These are phyloP conservation scores for Australoheros scitulus DNA, from an alignment of 2,113 vertebrate genomes.

Conservation along the genomic window DNA sequence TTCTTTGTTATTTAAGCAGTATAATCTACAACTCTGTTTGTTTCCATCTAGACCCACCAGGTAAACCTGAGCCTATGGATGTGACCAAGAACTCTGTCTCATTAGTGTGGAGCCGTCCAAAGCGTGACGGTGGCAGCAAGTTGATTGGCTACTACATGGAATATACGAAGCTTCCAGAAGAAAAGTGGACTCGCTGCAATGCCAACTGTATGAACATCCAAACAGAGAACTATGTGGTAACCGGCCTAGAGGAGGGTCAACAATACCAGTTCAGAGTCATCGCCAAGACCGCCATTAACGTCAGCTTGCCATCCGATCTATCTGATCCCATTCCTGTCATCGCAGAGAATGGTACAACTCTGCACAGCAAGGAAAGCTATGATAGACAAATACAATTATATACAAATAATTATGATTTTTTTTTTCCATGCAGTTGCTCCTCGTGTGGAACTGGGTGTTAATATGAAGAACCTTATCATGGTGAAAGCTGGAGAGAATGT, in stretches of 20 bases:
- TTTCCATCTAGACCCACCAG: slow-evolving; percentile 87
- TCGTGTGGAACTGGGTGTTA: slow-evolving; percentile 90
- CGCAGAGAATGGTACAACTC: slow-evolving; percentile 89
- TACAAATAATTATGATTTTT: neutral
- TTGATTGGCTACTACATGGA: slow-evolving; percentile 94
- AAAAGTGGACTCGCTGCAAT: slow-evolving; percentile 94
- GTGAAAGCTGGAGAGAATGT: slow-evolving; percentile 96
- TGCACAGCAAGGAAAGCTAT: no score
- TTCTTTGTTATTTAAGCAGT: neutral
- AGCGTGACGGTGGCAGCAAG: slow-evolving; percentile 96
- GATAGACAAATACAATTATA: neutral
- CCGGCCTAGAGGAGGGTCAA: slow-evolving; percentile 90
- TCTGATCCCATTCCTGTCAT: slow-evolving; percentile 91
- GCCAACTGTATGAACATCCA: slow-evolving; percentile 90
- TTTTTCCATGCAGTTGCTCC: slow-evolving; percentile 85
- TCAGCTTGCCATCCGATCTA: slow-evolving; percentile 92
- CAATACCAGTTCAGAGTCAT: slow-evolving; percentile 94
- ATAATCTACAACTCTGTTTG: neutral
- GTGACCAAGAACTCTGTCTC: slow-evolving; percentile 89
- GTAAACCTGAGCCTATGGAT: slow-evolving; percentile 96
- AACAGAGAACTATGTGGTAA: slow-evolving; percentile 88
- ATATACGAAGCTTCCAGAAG: slow-evolving; percentile 89
- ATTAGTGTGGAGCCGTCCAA: slow-evolving; percentile 91
- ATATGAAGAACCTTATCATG: slow-evolving; percentile 92
- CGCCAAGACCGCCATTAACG: slow-evolving; percentile 91